Evolutionary conservation across 2,797 vertebrate species (phyloP), one percentile per base, ranked within the genome.

Genomic region (Artibeus jamaicensis): DNA sequence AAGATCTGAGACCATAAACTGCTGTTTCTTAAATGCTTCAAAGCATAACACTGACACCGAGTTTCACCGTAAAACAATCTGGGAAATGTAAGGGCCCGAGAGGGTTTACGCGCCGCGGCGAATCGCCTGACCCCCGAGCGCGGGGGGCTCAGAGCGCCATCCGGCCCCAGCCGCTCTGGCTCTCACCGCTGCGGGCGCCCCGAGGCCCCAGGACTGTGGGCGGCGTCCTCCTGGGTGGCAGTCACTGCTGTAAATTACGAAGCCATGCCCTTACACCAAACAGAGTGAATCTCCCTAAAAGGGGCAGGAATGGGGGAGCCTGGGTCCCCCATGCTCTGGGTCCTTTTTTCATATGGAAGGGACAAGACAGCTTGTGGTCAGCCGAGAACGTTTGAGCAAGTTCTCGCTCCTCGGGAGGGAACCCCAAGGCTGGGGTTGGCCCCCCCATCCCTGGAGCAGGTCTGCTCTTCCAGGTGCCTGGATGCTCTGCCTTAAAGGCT

Each of bases 1-100:
- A 98, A 98, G 98, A 98, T 98, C 98, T 97, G 97, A 98, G 98
- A 21, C 97, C 95, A 22, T 96, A 97, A 98, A 98, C 97, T 86
- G 97, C 96, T 98, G 97, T 97, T 98, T 92, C 97, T 97, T 97
- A 97, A 96, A 98, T 83, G 98, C 98, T 97, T 98, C 98, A 97
- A 96, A 98, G 98, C 98, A 92, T 96, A 98, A 98, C 98, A 95
- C 94, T 94, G 97, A 98, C 98, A 98, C 98, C 90, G 50, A 81
- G 84, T 89, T 97, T 97, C 90, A 93, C 96, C 96, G 98, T 98
- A 98, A 98, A 98, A 97, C 97, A 97, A 98, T 98, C 98, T 93
- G 97, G 96, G 98, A 93, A 97, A 94, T 95, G 48, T 96, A 97
- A 97, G 91, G 87, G 98, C 96, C 46, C 96, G 92, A 98, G 95